phyloP scores from a whole-genome alignment of 2,888 invertebrate genomes.

The Apodemia duryi region DNA sequence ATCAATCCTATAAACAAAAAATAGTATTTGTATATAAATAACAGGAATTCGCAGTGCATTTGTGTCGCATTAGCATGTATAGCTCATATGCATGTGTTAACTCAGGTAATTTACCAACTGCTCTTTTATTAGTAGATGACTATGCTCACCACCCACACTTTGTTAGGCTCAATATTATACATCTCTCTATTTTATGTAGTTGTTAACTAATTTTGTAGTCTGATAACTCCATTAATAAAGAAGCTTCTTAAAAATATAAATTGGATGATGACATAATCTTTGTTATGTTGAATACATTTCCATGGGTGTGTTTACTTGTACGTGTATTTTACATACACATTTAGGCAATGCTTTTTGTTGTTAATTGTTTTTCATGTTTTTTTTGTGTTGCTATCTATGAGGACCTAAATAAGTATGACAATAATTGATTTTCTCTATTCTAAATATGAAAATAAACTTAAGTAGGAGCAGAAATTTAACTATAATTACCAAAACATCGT shows the following conservation, averaged over 20 bases:
- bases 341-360: too few relatives aligned
- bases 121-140: conserved; percentile 59
- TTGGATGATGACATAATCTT: conserved; percentile 24
- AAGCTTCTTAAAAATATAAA: conserved; percentile 21
- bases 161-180: conserved; percentile 37
- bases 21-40: conserved; percentile 9
- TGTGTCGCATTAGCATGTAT: conserved; percentile 31
- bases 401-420: background rate
- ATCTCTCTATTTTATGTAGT: conserved; percentile 27
- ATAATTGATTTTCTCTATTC: background rate
- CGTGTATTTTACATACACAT: background rate
- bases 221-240: conserved; percentile 18
- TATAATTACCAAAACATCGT: too few relatives aligned
- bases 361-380: background rate
- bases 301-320: background rate
- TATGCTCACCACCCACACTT: conserved; percentile 51
- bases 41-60: conserved; percentile 41
- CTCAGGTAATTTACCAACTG: conserved; percentile 53
- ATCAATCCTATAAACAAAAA: too few relatives aligned
- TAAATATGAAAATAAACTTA: too few relatives aligned
- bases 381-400: background rate
- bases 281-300: conserved; percentile 20
- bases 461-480: too few relatives aligned
- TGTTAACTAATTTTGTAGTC: conserved; percentile 26
- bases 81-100: conserved; percentile 37